Evolutionary conservation across 2,888 invertebrate genomes (phyloP), one percentile per base, ranked within the genome.

Genomic region (Teleogryllus oceanicus): DNA sequence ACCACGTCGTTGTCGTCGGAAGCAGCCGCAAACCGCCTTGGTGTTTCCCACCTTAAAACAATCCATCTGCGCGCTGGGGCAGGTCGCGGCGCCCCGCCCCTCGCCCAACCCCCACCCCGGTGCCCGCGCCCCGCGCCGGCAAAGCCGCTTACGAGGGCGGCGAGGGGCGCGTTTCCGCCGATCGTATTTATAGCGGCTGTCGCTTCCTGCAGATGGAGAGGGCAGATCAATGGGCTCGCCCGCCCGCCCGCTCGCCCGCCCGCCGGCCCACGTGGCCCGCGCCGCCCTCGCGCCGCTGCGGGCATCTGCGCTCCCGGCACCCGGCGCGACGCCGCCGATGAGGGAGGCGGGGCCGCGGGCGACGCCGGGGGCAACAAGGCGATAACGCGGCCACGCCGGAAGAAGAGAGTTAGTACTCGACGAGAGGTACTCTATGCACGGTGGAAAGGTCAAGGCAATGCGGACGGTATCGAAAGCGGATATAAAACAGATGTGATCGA

Each of bases 181-280:
- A 62, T 62, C 62, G 62, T 62, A 62, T 62, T 62, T 62, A 62
- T 62, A 62, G 62, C 62, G 62, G 62, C 62, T 62, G 62, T 62
- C 62, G 62, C n/a, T 62, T 62, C 62, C 62, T 62, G 62, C 62
- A 62, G 62, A 62, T 62, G 62, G 62, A 62, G 62, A 62, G n/a
- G 62, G 13, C 13, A n/a, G 62, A 62, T 62, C 16, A 62, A 62
- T 62, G 62, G n/a, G n/a, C 13, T n/a, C 12, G 12, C 16, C n/a
- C 13, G 62, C 13, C 62, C 62, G 18, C 62, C 13, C 62, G 62
- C 3, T 11, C 62, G n/a, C n/a, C 13, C 62, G 3, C 62, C 62
- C 62, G 62, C 1, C 13, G 62, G 16, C 62, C 62, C 62, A 37
- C 37, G 62, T 62, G 62, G 62, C 16, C 62, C 62, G n/a, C 62